Percentiles rank a stretch among this genome's conserved stretches.
Evolutionary conservation across 2,113 vertebrate species (phyloP).

Genomic region (Struthidea cinerea): DNA sequence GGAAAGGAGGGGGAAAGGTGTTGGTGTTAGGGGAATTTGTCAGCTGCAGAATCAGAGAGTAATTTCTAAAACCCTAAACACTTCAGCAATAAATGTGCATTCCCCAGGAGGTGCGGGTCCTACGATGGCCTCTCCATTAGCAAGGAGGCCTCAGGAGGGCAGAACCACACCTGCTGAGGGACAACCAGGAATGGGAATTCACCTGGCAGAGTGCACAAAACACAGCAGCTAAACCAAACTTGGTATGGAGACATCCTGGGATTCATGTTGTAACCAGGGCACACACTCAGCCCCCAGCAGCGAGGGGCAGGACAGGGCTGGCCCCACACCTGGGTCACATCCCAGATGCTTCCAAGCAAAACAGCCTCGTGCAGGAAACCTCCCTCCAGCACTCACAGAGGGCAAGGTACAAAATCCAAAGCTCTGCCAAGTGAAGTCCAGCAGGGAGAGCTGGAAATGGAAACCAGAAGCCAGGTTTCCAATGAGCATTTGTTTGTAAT

Average conservation of each 20-base stretch:
- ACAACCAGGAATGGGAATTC: neutral
- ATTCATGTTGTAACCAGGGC: accelerated
- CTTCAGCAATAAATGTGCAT: neutral
- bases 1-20: neutral
- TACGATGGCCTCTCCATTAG: accelerated
- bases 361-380: accelerated
- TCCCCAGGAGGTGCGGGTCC: neutral
- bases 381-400: neutral
- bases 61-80: neutral
- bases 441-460: neutral
- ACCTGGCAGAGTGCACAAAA: neutral
- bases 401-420: neutral
- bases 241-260: neutral
- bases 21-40: neutral
- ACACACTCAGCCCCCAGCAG: neutral
- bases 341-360: neutral
- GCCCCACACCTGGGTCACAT: neutral
- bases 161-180: neutral
- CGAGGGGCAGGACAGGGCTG: neutral
- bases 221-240: neutral
- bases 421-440: neutral
- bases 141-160: neutral
- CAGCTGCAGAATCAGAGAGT: neutral
- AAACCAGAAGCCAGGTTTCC: neutral
- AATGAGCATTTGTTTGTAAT: neutral